phyloP scores from a whole-genome alignment of 2,888 invertebrate species.

The Hypercompe scribonia region DNA sequence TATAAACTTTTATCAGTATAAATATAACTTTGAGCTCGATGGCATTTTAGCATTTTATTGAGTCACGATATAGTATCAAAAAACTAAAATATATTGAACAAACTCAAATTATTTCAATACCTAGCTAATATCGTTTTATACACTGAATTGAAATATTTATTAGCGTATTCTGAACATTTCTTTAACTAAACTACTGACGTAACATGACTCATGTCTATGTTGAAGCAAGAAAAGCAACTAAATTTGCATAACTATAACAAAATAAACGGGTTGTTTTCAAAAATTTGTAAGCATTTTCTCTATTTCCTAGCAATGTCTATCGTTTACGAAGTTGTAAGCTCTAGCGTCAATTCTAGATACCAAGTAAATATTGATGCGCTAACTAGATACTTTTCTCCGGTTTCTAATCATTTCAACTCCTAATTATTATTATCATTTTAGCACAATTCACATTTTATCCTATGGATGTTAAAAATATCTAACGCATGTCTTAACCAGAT shows the following conservation, averaged over 20 bases:
- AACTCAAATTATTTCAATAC: too few relatives aligned
- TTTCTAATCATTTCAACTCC: background rate
- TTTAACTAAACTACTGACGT: background rate
- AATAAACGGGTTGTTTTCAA: background rate
- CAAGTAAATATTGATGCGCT: background rate
- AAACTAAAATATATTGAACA: too few relatives aligned
- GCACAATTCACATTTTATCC: background rate
- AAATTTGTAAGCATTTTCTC: background rate
- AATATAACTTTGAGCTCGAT: too few relatives aligned
- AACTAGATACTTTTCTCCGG: background rate
- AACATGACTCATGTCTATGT: background rate
- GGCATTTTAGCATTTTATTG: too few relatives aligned
- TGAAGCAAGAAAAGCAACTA: background rate
- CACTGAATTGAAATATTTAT: background rate
- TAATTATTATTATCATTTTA: background rate
- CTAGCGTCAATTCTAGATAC: background rate
- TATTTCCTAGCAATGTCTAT: background rate
- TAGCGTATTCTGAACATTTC: background rate
- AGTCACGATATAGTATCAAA: too few relatives aligned
- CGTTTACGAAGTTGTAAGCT: background rate
- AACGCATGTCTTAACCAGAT: background rate
- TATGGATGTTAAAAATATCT: background rate
- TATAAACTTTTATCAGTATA: too few relatives aligned
- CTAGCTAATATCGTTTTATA: too few relatives aligned
- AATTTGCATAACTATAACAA: background rate